Conservation (phyloP, 2,888 invertebrate genomes). For the Minunthozetes semirufus region DNA sequence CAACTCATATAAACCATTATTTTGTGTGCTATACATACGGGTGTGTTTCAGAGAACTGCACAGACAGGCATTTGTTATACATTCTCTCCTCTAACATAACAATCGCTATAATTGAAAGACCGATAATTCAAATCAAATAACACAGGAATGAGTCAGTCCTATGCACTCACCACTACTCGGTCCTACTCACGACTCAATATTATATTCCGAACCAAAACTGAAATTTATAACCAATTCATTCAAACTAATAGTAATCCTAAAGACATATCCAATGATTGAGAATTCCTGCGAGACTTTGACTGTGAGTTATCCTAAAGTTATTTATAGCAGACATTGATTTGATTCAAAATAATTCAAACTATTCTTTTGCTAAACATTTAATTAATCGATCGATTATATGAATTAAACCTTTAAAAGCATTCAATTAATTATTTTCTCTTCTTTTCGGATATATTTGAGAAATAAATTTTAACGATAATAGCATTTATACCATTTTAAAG, state of each 20-base stretch:
- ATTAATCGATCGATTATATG: background rate
- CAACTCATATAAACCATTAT: background rate
- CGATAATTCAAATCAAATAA: constrained; percentile 17
- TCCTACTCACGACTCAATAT: background rate
- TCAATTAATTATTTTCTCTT: background rate
- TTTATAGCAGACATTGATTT: background rate
- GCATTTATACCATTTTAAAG: background rate
- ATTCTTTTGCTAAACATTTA: background rate
- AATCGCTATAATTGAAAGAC: constrained; percentile 14
- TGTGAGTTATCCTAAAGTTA: background rate
- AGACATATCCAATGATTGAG: background rate
- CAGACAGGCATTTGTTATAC: constrained; percentile 10
- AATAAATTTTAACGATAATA: constrained; percentile 6
- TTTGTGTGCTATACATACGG: background rate
- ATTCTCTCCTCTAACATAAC: constrained; percentile 18
- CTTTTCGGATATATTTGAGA: background rate
- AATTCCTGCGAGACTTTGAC: background rate
- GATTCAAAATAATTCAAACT: background rate
- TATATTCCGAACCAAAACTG: background rate
- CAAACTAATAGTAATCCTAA: background rate
- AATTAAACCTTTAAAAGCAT: constrained; percentile 1
- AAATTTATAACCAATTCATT: background rate
- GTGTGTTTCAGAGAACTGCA: background rate
- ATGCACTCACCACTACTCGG: too few species aligned
- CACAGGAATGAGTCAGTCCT: background rate